phyloP scores from a whole-genome alignment of 2,797 vertebrate genomes.

The Sciurus vulgaris region DNA sequence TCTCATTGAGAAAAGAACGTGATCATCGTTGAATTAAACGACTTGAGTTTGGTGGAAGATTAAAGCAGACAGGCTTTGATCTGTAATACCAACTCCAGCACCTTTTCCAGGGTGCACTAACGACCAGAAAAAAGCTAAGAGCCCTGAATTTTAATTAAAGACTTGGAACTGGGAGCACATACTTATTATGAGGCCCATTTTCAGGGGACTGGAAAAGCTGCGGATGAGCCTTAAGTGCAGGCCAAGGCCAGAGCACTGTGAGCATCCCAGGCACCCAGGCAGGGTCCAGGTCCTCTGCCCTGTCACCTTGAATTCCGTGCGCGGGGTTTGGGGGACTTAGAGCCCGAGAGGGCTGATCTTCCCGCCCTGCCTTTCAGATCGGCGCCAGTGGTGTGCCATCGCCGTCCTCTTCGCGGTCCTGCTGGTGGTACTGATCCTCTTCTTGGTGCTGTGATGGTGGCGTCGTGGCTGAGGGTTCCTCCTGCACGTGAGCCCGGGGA shows the following conservation, averaged over 20 bases:
- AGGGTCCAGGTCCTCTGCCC: background rate
- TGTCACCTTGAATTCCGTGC: too few species aligned
- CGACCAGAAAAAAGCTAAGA: background rate
- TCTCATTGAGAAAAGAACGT: background rate
- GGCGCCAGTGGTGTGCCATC: conserved; percentile 98
- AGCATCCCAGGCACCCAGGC: background rate
- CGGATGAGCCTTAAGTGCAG: background rate
- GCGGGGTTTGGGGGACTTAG: background rate
- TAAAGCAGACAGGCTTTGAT: background rate
- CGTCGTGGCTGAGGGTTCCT: background rate
- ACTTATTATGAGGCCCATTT: background rate
- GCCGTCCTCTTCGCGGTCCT: conserved; percentile 94
- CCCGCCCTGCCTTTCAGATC: conserved; percentile 91
- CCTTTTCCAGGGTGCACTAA: background rate
- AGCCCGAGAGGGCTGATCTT: conserved; percentile 29
- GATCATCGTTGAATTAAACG: background rate
- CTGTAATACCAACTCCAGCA: background rate
- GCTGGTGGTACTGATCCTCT: conserved; percentile 94
- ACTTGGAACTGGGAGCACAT: background rate
- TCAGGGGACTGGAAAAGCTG: background rate
- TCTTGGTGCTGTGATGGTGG: conserved; percentile 93
- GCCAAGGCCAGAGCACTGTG: background rate
- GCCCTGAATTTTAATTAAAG: background rate
- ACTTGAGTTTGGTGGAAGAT: conserved; percentile 15
- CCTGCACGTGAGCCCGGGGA: background rate